Evolutionary conservation across 2,888 invertebrate genomes (phyloP).

Genomic region (Meganola albula): DNA sequence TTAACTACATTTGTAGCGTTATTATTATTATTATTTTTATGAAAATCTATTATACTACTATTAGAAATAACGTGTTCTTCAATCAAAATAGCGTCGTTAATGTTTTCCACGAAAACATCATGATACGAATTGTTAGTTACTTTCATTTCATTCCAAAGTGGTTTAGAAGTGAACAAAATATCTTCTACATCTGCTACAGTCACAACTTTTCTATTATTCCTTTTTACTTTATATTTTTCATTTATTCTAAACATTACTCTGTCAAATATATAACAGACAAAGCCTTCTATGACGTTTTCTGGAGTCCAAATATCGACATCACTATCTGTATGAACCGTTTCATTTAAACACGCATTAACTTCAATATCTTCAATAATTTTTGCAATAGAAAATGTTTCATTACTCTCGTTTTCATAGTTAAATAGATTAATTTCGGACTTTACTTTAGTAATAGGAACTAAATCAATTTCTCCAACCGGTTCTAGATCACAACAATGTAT

Average conservation of each 20-base stretch:
- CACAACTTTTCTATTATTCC: constrained; percentile 40
- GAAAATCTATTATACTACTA: too few relatives aligned
- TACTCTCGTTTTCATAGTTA: constrained; percentile 5
- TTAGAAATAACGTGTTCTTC: too few relatives aligned
- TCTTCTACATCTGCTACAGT: constrained; percentile 64
- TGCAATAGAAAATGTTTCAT: constrained; percentile 52
- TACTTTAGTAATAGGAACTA: too few relatives aligned
- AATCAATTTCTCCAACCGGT: too few relatives aligned
- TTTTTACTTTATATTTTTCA: constrained; percentile 34
- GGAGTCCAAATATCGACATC: constrained; percentile 36
- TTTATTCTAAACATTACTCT: constrained; percentile 34
- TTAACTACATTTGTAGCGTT: background rate
- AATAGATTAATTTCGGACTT: background rate
- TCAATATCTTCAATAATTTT: constrained; percentile 53
- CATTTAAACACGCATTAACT: constrained; percentile 35
- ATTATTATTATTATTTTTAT: too few relatives aligned
- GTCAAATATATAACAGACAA: constrained; percentile 57
- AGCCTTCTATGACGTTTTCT: constrained; percentile 50
- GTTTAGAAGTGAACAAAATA: constrained; percentile 51
- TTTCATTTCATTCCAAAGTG: constrained; percentile 31
- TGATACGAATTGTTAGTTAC: background rate
- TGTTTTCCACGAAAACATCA: constrained; percentile 4
- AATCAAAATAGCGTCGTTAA: too few relatives aligned
- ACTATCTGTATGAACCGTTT: constrained; percentile 48
- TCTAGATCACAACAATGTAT: constrained; percentile 32